Evolutionary conservation across 64 coral and sea anemone genomes (phyloP).

Genomic region (Pocillopora damicornis): DNA sequence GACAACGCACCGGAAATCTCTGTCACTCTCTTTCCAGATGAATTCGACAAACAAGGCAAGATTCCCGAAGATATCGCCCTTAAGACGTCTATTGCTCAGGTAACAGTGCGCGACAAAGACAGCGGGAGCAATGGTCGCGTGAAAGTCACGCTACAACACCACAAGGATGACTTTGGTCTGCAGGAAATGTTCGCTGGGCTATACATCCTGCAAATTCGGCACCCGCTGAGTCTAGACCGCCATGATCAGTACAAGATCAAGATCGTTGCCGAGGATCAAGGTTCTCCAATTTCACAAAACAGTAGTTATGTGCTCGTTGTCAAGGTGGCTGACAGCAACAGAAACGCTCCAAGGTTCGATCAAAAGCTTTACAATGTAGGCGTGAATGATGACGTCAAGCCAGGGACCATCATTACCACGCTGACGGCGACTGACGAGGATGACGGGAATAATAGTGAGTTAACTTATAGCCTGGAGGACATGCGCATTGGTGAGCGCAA

Average conservation of each 20-base stretch:
- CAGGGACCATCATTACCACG: neutral
- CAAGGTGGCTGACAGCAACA: constrained; percentile 49
- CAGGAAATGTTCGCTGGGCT: constrained; percentile 20
- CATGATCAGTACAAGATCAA: constrained; percentile 39
- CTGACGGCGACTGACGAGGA: constrained; percentile 21
- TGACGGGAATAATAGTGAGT: constrained; percentile 23
- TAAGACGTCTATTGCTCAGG: constrained; percentile 9
- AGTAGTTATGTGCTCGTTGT: neutral
- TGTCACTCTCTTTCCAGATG: neutral
- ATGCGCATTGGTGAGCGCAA: constrained; percentile 21
- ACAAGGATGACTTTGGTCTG: constrained; percentile 43
- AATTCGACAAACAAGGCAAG: constrained; percentile 15
- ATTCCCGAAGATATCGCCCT: constrained; percentile 47
- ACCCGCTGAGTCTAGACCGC: constrained; percentile 30
- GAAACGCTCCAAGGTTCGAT: constrained; percentile 37
- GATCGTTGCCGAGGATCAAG: constrained; percentile 39
- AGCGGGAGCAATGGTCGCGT: constrained; percentile 33
- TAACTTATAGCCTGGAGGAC: constrained; percentile 34
- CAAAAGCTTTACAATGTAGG: neutral
- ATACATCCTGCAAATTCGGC: constrained; percentile 36
- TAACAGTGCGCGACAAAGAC: constrained; percentile 39
- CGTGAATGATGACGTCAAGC: constrained; percentile 28
- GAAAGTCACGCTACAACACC: constrained; percentile 13
- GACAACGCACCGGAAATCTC: constrained; percentile 48
- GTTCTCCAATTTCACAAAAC: neutral